Evolutionary conservation across 1,140 invertebrate species (phyloP).

Genomic region (Campodea augens): DNA sequence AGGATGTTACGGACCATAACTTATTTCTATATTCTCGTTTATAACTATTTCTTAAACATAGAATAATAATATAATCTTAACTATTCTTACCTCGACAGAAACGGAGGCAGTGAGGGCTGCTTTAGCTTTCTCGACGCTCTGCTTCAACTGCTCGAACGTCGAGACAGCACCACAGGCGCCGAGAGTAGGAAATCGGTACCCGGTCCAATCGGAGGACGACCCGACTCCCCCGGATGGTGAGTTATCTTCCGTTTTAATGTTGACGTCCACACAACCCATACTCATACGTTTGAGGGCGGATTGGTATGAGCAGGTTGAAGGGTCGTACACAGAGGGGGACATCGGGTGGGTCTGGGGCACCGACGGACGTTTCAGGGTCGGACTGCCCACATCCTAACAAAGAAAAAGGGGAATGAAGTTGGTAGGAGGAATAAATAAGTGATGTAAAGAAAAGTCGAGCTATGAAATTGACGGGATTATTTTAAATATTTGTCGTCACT

Average conservation of each 20-base stretch:
- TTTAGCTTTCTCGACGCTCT: constrained; percentile 72
- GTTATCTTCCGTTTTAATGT: constrained; percentile 33
- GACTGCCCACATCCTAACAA: too few species aligned
- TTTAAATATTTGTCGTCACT: too few species aligned
- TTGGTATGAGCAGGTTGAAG: constrained; percentile 70
- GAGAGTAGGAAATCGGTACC: constrained; percentile 34
- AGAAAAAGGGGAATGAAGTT: too few species aligned
- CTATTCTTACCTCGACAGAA: too few species aligned
- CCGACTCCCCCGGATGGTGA: constrained; percentile 12
- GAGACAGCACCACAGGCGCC: constrained; percentile 29
- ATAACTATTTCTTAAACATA: too few species aligned
- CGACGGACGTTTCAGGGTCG: too few species aligned
- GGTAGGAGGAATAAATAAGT: too few species aligned
- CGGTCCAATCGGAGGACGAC: constrained; percentile 37
- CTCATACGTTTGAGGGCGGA: constrained; percentile 48
- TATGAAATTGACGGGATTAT: too few species aligned
- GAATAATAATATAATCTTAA: too few species aligned
- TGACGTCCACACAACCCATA: constrained; percentile 9
- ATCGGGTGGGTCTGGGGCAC: not conserved
- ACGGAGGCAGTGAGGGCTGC: constrained; percentile 41
- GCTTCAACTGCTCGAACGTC: constrained; percentile 69
- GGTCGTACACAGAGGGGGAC: constrained; percentile 54
- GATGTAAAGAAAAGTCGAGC: too few species aligned
- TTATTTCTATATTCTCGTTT: too few species aligned
- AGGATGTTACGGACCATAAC: too few species aligned